Evolutionary conservation across 1,140 invertebrate genomes (phyloP), one percentile per base, ranked within the genome.

Genomic region (Drosophila cardini): DNA sequence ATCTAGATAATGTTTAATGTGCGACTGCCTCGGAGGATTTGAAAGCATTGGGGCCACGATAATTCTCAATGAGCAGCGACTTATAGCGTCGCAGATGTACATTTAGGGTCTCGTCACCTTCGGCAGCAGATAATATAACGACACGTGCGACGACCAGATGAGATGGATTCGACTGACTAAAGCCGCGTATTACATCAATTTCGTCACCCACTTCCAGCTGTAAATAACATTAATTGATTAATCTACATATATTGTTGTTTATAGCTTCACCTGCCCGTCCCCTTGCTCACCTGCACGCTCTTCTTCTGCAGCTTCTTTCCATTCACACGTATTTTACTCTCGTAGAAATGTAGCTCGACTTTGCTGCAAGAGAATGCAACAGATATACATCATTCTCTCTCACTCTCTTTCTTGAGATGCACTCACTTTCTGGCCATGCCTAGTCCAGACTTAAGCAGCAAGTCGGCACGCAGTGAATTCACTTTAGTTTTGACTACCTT

Each of bases 291-390:
- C 77, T 92, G 80, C 1, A 84, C 79, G 77, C 94, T 94, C 90
- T 96, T 96, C 83, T 96, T 96, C 8, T 87, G 62, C 2, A 95
- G 73, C 85, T 95, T 95, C 38, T 93, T 79, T 8, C 95, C 95
- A 91, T 96, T 96, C 0, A 95, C 70, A 60, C 95, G 92, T 43
- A 96, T 93, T 82, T 94, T 94, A 72, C 94, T 95, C 60, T 95
- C 94, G 81, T 95, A 96, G 83, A 96, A 95, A 21, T 93, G 82
- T 6, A 91, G 90, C 78, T 96, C 95, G 3, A 95, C 91, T 94
- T 95, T 95, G 77, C 94, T 95, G 60, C 16, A 78, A 48, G 1
- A 21, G 30, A 38, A 56, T 40, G 16, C 4, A 56, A 10, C 9
- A 7, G 3, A 18, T 21, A 26, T 40, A 1, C 18, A 38, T 38